A percentile compares a stretch with the other conserved stretches of the same genome.
Evolutionary conservation across 2,113 vertebrate species (phyloP).

Genomic region (Calypte anna): DNA sequence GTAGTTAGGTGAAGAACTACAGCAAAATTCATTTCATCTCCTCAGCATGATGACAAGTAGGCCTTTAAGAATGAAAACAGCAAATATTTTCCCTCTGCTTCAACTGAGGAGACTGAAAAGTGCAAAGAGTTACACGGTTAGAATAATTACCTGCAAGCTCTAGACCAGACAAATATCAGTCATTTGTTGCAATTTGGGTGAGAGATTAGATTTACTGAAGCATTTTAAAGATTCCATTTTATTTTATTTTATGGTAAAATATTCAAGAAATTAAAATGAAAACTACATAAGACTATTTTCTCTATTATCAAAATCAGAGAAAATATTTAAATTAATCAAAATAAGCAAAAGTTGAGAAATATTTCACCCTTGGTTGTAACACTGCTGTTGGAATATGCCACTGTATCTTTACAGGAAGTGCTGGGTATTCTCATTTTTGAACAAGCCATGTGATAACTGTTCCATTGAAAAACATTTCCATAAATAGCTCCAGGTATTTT

Average conservation of each 20-base stretch:
- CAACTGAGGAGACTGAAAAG: conserved; percentile 44
- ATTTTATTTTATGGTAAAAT: neutral
- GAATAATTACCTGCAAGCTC: conserved; percentile 14
- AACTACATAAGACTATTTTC: neutral
- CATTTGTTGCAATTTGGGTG: neutral
- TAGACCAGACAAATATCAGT: neutral
- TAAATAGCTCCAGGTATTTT: neutral
- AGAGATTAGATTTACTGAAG: neutral
- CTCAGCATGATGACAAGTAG: conserved; percentile 14
- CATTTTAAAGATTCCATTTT: neutral
- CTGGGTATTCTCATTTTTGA: neutral
- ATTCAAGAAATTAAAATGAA: neutral
- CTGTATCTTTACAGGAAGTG: neutral
- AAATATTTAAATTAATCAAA: neutral
- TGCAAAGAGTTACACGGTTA: neutral
- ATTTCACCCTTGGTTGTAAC: neutral
- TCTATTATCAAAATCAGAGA: neutral
- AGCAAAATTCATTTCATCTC: neutral
- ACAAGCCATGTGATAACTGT: neutral
- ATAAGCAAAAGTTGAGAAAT: neutral
- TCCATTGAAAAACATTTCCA: neutral
- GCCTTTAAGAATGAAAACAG: conserved; percentile 9
- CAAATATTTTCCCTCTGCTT: neutral
- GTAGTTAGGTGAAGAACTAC: neutral
- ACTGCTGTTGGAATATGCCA: neutral